These are phyloP conservation scores for Catharus ustulatus DNA, from an alignment of 2,797 vertebrate species.

Conservation along the genomic window DNA sequence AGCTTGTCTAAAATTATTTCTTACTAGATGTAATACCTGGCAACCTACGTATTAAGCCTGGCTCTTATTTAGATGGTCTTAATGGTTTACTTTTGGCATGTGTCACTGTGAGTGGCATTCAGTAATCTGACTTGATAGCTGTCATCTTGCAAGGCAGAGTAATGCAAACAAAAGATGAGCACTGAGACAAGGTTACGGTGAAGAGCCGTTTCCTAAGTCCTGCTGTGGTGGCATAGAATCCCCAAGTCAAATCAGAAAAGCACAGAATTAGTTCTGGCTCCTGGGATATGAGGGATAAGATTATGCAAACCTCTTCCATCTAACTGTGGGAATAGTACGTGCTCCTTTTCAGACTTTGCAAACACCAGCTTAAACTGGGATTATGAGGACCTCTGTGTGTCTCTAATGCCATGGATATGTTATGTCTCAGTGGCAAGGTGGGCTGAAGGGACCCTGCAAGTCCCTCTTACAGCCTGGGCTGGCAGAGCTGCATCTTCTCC, in stretches of 20 bases:
- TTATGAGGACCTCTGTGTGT: neutral
- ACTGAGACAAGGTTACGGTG: constrained; percentile 45
- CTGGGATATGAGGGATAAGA: constrained; percentile 18
- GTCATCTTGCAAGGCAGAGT: constrained; percentile 62
- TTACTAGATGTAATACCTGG: neutral
- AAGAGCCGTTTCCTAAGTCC: constrained; percentile 24
- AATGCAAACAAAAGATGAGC: constrained; percentile 60
- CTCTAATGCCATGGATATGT: neutral
- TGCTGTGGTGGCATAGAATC: neutral
- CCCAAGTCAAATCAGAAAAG: constrained; percentile 46
- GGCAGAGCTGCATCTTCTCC: neutral
- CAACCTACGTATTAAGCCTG: neutral
- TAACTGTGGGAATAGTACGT: neutral
- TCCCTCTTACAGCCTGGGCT: neutral
- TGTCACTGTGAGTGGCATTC: constrained; percentile 49
- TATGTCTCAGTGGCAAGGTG: neutral
- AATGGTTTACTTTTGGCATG: constrained; percentile 54
- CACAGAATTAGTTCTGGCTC: constrained; percentile 30
- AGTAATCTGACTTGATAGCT: constrained; percentile 71
- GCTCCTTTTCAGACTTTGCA: neutral
- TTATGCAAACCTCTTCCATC: constrained; percentile 8
- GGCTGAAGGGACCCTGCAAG: neutral
- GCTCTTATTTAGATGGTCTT: neutral
- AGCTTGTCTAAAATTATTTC: neutral
- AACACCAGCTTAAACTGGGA: neutral